Evolutionary conservation across 2,797 vertebrate species (phyloP).

Genomic region (Ammospiza maritima): DNA sequence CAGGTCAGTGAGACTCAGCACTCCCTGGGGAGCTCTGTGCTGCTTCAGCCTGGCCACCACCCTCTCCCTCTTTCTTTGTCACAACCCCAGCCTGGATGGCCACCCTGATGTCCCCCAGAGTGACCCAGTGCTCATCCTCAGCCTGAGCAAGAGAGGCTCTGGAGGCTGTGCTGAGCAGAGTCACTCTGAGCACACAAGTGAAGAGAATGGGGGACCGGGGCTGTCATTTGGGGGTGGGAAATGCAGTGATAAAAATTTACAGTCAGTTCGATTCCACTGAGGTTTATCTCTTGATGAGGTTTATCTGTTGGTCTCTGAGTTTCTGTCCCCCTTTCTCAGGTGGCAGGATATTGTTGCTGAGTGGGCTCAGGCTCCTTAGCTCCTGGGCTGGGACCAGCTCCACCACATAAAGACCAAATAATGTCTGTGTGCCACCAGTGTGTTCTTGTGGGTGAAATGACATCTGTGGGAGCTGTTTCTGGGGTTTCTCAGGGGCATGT

Average conservation of each 20-base stretch:
- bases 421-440: background rate
- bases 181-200: background rate
- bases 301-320: background rate
- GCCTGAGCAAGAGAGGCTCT: background rate
- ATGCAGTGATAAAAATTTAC: background rate
- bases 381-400: background rate
- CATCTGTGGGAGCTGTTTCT: background rate
- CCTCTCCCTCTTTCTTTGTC: background rate
- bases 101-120: background rate
- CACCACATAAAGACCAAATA: background rate
- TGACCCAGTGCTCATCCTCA: background rate
- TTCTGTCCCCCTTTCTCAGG: background rate
- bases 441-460: background rate
- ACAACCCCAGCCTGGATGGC: background rate
- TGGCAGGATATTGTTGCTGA: background rate
- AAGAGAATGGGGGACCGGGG: background rate
- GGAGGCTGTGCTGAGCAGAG: background rate
- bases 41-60: background rate
- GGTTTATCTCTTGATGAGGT: background rate
- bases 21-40: background rate
- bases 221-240: background rate
- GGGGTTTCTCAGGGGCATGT: background rate
- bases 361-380: background rate
- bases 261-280: background rate
- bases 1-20: constrained; percentile 73